Percentiles rank a stretch among this genome's conserved stretches.
phyloP scores from a whole-genome alignment of 2,797 vertebrate genomes.

The Peromyscus melanophrys region DNA sequence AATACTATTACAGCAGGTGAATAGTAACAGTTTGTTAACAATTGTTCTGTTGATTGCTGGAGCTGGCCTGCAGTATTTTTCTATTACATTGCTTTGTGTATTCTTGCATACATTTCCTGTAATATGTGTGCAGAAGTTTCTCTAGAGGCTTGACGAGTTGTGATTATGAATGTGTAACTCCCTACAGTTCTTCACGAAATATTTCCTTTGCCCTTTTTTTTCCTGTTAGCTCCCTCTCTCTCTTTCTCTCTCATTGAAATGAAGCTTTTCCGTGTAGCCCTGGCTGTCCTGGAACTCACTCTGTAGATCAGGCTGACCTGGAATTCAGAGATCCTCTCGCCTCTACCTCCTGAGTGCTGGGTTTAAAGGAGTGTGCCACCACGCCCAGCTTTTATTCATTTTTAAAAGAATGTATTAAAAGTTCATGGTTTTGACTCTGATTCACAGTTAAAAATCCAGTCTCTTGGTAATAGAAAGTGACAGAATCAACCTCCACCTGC shows the following conservation, averaged over 20 bases:
- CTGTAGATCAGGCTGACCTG: not conserved
- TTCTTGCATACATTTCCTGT: not conserved
- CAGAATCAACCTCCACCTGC: not conserved
- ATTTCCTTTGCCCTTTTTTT: not conserved
- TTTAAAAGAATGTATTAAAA: not conserved
- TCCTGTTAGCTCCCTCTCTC: not conserved
- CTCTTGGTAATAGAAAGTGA: slow-evolving; percentile 3
- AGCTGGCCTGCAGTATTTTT: slow-evolving; percentile 28
- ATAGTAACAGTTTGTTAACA: not conserved
- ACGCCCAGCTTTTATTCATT: not conserved
- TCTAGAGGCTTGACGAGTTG: not conserved
- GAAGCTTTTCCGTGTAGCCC: not conserved
- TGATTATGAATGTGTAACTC: slow-evolving; percentile 8
- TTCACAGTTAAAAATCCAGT: slow-evolving; percentile 14
- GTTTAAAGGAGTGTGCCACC: not conserved
- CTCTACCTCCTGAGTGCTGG: not conserved
- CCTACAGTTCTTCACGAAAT: not conserved
- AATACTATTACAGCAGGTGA: not conserved
- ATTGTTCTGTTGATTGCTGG: not conserved
- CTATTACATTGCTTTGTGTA: not conserved
- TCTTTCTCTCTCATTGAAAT: not conserved
- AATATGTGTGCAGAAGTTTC: not conserved
- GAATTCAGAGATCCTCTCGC: not conserved
- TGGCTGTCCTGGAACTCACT: not conserved
- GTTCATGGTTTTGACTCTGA: not conserved